Conservation (phyloP, 2,888 invertebrate species). For the Rhabditoides inermis region DNA sequence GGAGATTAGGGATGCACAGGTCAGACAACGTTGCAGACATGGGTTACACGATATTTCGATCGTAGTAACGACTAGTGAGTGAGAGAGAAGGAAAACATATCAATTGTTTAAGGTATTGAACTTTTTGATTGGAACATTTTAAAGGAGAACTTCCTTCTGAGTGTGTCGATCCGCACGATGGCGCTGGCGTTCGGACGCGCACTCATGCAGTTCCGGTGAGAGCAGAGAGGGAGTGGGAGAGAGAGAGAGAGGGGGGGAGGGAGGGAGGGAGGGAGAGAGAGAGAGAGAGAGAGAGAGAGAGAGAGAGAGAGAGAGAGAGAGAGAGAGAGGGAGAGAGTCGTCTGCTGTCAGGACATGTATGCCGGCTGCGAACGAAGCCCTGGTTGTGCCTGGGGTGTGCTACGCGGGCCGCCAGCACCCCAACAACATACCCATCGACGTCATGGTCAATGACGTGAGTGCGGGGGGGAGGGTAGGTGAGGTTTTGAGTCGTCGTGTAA, state of each 20-base stretch:
- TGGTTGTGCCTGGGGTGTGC: constrained; percentile 14
- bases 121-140: too few species aligned
- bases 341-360: not conserved
- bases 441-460: constrained; percentile 10
- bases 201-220: not conserved
- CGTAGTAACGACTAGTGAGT: too few species aligned
- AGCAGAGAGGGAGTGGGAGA: not conserved
- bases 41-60: too few species aligned
- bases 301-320: too few species aligned
- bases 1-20: too few species aligned
- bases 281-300: not conserved
- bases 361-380: constrained; percentile 11
- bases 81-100: too few species aligned
- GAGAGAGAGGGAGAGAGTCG: too few species aligned
- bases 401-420: constrained; percentile 20
- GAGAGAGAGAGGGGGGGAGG: not conserved
- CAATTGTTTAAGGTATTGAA: too few species aligned
- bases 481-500: too few species aligned
- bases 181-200: constrained; percentile 71
- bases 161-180: constrained; percentile 82
- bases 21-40: too few species aligned
- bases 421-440: constrained; percentile 19
- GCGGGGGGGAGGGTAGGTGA: too few species aligned
- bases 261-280: not conserved
- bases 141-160: constrained; percentile 79